These are phyloP conservation scores for Ennomos fuscantarius DNA, from an alignment of 2,888 invertebrate genomes.

Conservation along the genomic window DNA sequence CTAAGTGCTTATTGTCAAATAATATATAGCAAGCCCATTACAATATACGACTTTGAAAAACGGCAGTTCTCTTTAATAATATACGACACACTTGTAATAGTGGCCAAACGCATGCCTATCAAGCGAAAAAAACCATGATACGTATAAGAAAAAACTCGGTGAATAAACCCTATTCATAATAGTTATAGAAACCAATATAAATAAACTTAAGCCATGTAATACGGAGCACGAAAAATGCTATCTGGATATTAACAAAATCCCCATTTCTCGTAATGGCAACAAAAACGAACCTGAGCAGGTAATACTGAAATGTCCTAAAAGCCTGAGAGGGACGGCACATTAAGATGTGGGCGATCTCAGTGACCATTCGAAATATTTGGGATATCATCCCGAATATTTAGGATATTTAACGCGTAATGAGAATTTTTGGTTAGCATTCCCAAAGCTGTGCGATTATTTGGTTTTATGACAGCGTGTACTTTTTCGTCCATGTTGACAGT, in stretches of 20 bases:
- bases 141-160: not conserved
- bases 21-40: too few species aligned
- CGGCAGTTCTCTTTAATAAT: too few species aligned
- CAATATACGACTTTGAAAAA: too few species aligned
- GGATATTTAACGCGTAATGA: conserved; percentile 26
- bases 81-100: too few species aligned
- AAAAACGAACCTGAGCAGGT: not conserved
- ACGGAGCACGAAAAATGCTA: conserved; percentile 4
- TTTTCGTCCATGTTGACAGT: not conserved
- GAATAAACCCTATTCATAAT: conserved; percentile 3
- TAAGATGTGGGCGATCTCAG: not conserved
- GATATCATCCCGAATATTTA: conserved; percentile 11
- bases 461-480: conserved; percentile 5
- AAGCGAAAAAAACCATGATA: not conserved
- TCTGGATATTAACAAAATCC: not conserved
- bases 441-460: conserved; percentile 49
- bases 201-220: conserved; percentile 15
- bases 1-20: too few species aligned
- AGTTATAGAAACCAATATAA: conserved; percentile 4
- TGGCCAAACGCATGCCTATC: too few species aligned
- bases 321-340: not conserved
- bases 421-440: conserved; percentile 68
- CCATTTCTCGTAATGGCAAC: not conserved
- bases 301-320: not conserved
- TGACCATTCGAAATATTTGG: conserved; percentile 12